These are phyloP conservation scores for Gymnoscelis rufifasciata DNA, from an alignment of 2,888 invertebrate species.

Conservation along the genomic window DNA sequence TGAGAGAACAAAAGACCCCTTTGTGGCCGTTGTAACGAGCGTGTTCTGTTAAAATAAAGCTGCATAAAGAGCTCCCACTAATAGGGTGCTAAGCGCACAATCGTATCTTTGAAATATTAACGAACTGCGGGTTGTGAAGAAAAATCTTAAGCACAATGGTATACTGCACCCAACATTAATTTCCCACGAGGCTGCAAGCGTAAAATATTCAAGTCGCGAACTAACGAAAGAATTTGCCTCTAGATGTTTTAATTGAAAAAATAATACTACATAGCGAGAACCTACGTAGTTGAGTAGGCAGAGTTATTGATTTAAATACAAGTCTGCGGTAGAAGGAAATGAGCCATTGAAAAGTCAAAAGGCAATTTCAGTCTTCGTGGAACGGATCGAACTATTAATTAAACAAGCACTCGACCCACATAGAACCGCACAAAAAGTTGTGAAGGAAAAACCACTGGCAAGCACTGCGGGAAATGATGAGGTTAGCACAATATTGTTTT, in stretches of 20 bases:
- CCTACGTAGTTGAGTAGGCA: constrained; percentile 27
- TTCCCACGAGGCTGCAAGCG: constrained; percentile 54
- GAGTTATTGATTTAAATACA: constrained; percentile 29
- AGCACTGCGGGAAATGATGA: constrained; percentile 8
- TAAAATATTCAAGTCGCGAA: constrained; percentile 60
- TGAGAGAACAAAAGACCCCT: constrained; percentile 13
- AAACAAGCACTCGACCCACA: constrained; percentile 15
- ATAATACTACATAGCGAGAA: constrained; percentile 33
- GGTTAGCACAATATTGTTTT: constrained; percentile 21
- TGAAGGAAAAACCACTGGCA: constrained; percentile 4
- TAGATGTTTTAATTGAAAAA: constrained; percentile 53
- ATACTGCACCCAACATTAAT: constrained; percentile 56
- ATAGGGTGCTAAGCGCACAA: constrained; percentile 23
- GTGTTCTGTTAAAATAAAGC: constrained; percentile 14
- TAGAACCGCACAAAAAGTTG: constrained; percentile 4
- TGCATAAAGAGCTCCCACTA: constrained; percentile 7
- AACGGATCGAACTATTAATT: constrained; percentile 25
- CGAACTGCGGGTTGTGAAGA: constrained; percentile 36
- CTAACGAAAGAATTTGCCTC: constrained; percentile 45
- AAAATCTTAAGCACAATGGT: constrained; percentile 52
- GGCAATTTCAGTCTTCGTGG: constrained; percentile 20
- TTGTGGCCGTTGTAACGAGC: constrained; percentile 6
- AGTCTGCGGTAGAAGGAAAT: constrained; percentile 27
- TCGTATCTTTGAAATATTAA: constrained; percentile 39
- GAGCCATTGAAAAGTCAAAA: constrained; percentile 16